phyloP scores from a whole-genome alignment of 2,113 vertebrate species.

The Leiothrix lutea region DNA sequence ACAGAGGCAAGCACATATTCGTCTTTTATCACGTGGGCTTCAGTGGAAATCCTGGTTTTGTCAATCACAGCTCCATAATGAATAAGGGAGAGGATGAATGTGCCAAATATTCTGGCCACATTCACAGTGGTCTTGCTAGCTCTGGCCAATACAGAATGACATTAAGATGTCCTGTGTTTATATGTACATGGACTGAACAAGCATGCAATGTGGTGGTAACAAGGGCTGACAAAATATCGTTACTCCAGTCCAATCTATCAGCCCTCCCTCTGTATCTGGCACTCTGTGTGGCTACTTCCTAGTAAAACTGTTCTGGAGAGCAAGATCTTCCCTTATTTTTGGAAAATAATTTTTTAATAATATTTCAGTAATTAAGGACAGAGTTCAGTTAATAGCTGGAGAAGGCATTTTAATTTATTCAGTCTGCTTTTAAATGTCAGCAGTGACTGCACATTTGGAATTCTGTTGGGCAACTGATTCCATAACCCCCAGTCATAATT shows the following conservation, averaged over 20 bases:
- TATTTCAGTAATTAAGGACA: conserved; percentile 9
- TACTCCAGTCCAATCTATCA: background rate
- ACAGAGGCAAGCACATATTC: background rate
- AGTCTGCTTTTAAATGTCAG: background rate
- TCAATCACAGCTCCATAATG: background rate
- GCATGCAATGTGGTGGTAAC: background rate
- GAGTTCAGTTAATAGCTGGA: background rate
- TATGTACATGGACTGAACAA: background rate
- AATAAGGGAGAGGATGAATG: background rate
- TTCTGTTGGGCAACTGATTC: background rate
- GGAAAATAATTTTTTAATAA: background rate
- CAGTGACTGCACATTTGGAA: background rate
- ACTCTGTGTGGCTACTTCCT: background rate
- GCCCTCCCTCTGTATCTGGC: background rate
- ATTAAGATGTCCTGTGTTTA: background rate
- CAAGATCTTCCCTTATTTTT: background rate
- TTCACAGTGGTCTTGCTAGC: background rate
- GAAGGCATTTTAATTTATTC: background rate
- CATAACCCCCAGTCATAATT: background rate
- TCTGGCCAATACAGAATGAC: background rate
- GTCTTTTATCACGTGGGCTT: background rate
- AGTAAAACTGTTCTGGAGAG: background rate
- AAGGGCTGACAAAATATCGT: background rate
- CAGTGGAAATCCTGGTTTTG: background rate
- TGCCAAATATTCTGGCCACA: background rate